These are phyloP conservation scores for Pica pica DNA, from an alignment of 2,113 vertebrate genomes.

Conservation along the genomic window DNA sequence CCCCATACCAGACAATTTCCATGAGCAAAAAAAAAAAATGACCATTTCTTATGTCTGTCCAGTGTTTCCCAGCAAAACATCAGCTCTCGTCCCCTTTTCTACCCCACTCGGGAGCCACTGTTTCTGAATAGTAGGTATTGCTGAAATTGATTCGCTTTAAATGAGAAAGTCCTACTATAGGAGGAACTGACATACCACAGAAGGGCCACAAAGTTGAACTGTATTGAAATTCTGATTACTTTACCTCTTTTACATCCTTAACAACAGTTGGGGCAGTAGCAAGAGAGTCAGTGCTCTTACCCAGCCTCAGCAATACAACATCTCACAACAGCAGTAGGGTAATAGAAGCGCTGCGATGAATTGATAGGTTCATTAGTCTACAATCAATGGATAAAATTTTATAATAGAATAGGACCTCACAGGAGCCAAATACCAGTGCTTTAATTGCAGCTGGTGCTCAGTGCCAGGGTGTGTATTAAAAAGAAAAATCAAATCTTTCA, in stretches of 20 bases:
- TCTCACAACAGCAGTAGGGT: constrained; percentile 46
- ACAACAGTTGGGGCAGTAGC: background rate
- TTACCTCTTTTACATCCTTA: constrained; percentile 3
- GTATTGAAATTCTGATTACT: constrained; percentile 24
- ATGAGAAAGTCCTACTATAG: background rate
- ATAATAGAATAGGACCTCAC: constrained; percentile 46
- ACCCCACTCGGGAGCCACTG: background rate
- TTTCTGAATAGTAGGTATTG: background rate
- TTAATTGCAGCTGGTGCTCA: constrained; percentile 62
- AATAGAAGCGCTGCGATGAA: constrained; percentile 64
- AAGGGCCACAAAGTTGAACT: constrained; percentile 12
- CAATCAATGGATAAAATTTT: constrained; percentile 60
- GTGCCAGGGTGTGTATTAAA: constrained; percentile 10
- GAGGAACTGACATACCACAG: background rate
- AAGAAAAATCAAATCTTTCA: constrained; percentile 32
- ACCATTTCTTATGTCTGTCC: background rate
- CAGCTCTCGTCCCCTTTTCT: background rate
- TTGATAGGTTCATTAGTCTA: constrained; percentile 64
- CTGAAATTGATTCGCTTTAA: background rate
- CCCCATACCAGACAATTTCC: background rate
- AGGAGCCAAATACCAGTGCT: constrained; percentile 44
- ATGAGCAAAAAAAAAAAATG: rapidly evolving
- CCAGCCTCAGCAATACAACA: background rate
- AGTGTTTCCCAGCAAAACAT: background rate
- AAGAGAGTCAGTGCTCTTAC: background rate